Conservation (phyloP, 2,113 vertebrate genomes). For the Meriones unguiculatus region DNA sequence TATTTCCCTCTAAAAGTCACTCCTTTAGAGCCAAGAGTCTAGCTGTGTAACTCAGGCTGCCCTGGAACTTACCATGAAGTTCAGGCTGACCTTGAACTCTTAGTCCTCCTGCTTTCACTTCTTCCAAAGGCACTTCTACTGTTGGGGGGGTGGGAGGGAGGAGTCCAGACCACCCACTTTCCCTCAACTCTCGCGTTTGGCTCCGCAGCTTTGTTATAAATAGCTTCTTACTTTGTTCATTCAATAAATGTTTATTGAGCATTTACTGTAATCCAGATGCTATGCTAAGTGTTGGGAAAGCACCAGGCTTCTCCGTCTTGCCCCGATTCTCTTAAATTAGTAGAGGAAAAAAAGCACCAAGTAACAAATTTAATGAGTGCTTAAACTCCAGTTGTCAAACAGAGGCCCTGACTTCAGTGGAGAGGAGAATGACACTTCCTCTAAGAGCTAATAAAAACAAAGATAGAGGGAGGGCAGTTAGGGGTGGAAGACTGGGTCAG, state of each 20-base stretch:
- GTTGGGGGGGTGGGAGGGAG: neutral
- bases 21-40: neutral
- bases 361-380: neutral
- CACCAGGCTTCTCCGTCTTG: neutral
- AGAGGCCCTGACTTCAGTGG: neutral
- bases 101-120: neutral
- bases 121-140: neutral
- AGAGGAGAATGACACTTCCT: neutral
- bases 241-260: conserved; percentile 26
- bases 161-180: neutral
- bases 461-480: neutral
- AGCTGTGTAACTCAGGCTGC: neutral
- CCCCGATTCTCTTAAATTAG: neutral
- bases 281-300: neutral
- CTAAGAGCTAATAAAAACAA: neutral
- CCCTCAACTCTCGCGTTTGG: neutral
- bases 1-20: neutral
- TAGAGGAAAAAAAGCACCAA: neutral
- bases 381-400: neutral
- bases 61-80: neutral
- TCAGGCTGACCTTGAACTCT: neutral
- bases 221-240: neutral
- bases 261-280: conserved; percentile 3
- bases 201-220: conserved; percentile 14
- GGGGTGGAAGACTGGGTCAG: neutral